These are phyloP conservation scores for Protonibea diacanthus DNA, from an alignment of 2,797 vertebrate species.

Conservation along the genomic window DNA sequence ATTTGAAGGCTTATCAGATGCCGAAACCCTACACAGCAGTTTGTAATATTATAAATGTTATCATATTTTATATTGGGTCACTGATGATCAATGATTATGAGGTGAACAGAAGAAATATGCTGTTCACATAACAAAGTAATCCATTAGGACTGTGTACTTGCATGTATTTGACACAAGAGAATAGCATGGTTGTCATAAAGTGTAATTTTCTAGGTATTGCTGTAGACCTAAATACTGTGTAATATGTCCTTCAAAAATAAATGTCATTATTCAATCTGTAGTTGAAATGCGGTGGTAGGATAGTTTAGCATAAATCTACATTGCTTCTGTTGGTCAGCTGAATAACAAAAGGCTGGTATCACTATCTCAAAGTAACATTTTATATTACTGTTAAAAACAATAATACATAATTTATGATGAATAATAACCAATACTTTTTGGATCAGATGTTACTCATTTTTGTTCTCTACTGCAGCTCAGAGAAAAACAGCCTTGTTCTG, in stretches of 20 bases:
- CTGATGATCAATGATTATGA: not conserved
- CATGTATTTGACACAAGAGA: not conserved
- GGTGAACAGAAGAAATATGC: not conserved
- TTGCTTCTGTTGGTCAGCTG: not conserved
- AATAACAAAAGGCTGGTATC: constrained; percentile 30
- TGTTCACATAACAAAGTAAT: not conserved
- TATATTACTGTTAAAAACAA: constrained; percentile 38
- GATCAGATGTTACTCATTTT: constrained; percentile 59
- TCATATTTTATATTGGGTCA: not conserved
- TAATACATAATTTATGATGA: constrained; percentile 17
- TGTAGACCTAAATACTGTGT: not conserved
- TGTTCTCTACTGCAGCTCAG: constrained; percentile 31
- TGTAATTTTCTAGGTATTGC: not conserved
- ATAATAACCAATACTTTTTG: constrained; percentile 21
- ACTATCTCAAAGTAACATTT: constrained; percentile 37
- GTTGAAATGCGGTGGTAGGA: not conserved
- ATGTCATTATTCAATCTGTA: not conserved
- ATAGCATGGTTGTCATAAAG: not conserved
- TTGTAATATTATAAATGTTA: not conserved
- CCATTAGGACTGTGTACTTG: not conserved
- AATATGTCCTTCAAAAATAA: not conserved
- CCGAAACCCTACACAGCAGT: not conserved
- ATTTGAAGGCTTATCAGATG: not conserved
- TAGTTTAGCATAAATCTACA: constrained; percentile 3
- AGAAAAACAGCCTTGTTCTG: constrained; percentile 51